Evolutionary conservation across 2,797 vertebrate genomes (phyloP), one percentile per base, ranked within the genome.

Genomic region (Margarornis squamiger): DNA sequence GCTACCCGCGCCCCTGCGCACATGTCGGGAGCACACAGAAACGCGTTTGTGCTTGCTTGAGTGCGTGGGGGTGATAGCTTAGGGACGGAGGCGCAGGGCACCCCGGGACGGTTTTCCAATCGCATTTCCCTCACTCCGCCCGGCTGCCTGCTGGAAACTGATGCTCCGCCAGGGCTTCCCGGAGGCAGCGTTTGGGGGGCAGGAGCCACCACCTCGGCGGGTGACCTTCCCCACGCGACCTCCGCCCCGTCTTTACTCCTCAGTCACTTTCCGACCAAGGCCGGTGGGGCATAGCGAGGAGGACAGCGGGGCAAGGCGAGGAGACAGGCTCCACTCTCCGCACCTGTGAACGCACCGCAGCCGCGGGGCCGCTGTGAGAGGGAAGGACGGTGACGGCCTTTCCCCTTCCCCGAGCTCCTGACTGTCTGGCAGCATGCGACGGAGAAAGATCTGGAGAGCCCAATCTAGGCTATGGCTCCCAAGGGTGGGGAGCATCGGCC

Each of bases 1-100:
- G 36, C 32, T 49, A 18, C 10, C 48, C 8, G 15, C 12, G 1
- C 26, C 41, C 26, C 30, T 12, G 34, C 21, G 10, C 43, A 9
- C 10, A 26, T 13, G 27, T 14, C 14, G 2, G 5, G 30, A 22
- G 18, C 0, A 7, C 39, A 9, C 0, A 39, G 23, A 57, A 61
- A 48, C 0, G 14, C 4, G 0, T 20, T 5, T 22, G 41, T 15
- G 54, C 0, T 2, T 38, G 3, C 61, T 29, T 6, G 55, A 9
- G 70, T 20, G 41, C 2, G 20, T 8, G 4, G 27, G 22, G 17
- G 4, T 39, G 38, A 2, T 8, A 16, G 34, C 14, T 1, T 52
- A 30, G 29, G 29, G 29, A 20, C 18, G 21, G 14, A 34, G 29
- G n/a, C 30, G 12, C 49, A 24, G 14, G 9, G 8, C 19, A 19